These are phyloP conservation scores for Penaeus indicus DNA, from an alignment of 1,140 invertebrate species.

Conservation along the genomic window DNA sequence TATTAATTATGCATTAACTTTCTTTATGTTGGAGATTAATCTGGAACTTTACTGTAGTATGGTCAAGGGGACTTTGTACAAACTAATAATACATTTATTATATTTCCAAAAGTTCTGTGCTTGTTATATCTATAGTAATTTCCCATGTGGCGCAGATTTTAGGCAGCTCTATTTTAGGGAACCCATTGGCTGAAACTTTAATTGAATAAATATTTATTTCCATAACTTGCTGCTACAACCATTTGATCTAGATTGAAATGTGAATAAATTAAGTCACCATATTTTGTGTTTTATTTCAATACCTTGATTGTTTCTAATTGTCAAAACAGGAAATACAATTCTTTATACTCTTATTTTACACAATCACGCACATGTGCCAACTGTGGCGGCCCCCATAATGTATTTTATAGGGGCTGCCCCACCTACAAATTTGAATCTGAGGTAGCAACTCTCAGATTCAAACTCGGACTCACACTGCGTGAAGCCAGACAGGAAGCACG, in stretches of 20 bases:
- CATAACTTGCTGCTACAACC: constrained; percentile 32
- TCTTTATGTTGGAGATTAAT: not conserved
- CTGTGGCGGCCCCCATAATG: too few species aligned
- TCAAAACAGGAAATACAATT: too few species aligned
- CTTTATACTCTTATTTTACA: too few species aligned
- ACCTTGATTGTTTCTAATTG: not conserved
- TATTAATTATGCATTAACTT: too few species aligned
- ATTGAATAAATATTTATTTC: constrained; percentile 30
- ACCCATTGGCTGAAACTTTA: constrained; percentile 23
- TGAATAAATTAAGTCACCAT: constrained; percentile 23
- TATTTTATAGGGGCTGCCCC: too few species aligned
- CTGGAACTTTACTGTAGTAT: not conserved
- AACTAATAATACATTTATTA: constrained; percentile 17
- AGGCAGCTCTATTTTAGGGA: constrained; percentile 18
- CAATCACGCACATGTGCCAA: too few species aligned
- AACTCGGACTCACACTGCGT: too few species aligned
- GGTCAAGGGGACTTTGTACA: constrained; percentile 4
- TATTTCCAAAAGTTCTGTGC: not conserved
- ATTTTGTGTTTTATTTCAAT: not conserved
- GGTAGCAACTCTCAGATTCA: too few species aligned
- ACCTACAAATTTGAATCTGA: too few species aligned
- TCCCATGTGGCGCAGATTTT: not conserved
- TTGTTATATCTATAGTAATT: not conserved
- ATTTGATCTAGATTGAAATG: constrained; percentile 27
- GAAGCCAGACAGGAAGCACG: too few species aligned